Percentiles rank a stretch among this genome's conserved stretches.
Conservation (phyloP, 2,797 vertebrate species). For the Tapera naevia region DNA sequence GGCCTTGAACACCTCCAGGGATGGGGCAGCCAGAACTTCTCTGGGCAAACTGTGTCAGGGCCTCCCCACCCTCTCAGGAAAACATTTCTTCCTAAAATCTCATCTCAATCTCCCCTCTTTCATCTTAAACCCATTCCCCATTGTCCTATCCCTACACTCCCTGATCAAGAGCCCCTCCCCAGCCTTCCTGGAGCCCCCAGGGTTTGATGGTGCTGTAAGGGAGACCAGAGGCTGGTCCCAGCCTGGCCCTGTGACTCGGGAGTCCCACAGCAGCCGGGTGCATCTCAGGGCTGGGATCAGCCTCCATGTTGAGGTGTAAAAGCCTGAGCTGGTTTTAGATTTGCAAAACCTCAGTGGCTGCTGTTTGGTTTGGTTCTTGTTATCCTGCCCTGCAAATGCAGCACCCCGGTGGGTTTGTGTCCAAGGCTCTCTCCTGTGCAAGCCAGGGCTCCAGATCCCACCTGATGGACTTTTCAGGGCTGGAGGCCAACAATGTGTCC, state of each 20-base stretch:
- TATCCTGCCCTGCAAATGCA: background rate
- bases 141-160: too few species aligned
- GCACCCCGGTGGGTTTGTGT: background rate
- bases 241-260: too few species aligned
- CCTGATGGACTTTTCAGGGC: background rate
- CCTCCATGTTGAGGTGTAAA: background rate
- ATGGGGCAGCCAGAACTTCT: too few species aligned
- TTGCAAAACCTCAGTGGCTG: background rate
- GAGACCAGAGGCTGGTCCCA: background rate
- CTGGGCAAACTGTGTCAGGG: too few species aligned
- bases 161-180: too few species aligned
- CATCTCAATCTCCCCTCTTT: too few species aligned
- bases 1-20: too few species aligned
- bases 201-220: background rate
- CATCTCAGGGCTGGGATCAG: background rate
- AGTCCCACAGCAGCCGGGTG: background rate
- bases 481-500: background rate
- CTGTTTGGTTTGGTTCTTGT: background rate
- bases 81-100: too few species aligned
- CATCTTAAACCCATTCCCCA: too few species aligned
- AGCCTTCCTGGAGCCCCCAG: too few species aligned
- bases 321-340: background rate
- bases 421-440: background rate
- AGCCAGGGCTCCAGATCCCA: background rate
- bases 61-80: too few species aligned